phyloP scores from a whole-genome alignment of 2,888 invertebrate genomes.

The Eumacrocentrus americanus region DNA sequence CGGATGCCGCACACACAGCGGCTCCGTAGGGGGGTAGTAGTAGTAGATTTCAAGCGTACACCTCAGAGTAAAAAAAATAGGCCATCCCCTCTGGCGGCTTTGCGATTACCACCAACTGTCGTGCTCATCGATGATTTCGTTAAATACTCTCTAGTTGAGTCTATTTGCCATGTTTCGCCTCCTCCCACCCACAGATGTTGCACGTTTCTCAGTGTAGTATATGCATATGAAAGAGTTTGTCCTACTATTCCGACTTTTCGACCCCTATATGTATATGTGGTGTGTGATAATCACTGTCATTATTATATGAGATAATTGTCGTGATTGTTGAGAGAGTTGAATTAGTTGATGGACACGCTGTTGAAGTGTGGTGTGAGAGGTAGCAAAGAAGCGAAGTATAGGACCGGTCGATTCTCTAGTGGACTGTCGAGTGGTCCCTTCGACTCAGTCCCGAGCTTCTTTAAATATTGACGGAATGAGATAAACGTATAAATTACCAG shows the following conservation, averaged over 20 bases:
- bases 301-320: neutral
- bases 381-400: neutral
- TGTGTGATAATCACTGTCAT: slow-evolving; percentile 18
- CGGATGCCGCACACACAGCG: slow-evolving; percentile 47
- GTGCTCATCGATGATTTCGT: slow-evolving; percentile 32
- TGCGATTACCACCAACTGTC: slow-evolving; percentile 56
- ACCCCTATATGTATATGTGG: neutral
- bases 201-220: neutral
- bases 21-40: neutral
- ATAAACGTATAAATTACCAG: slow-evolving; percentile 52
- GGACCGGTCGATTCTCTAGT: no score
- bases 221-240: neutral
- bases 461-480: slow-evolving; percentile 52
- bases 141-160: slow-evolving; percentile 18
- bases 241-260: neutral
- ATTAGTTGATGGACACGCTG: slow-evolving; percentile 6
- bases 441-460: slow-evolving; percentile 38
- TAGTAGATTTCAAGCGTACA: no score
- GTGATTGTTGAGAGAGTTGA: neutral
- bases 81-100: slow-evolving; percentile 40
- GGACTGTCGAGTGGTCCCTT: slow-evolving; percentile 18
- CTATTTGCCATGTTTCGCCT: slow-evolving; percentile 1
- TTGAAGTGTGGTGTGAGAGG: slow-evolving; percentile 2
- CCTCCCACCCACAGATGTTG: slow-evolving; percentile 21
- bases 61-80: slow-evolving; percentile 34